Conservation (phyloP, 2,888 invertebrate species). For the Troilus luridus region DNA sequence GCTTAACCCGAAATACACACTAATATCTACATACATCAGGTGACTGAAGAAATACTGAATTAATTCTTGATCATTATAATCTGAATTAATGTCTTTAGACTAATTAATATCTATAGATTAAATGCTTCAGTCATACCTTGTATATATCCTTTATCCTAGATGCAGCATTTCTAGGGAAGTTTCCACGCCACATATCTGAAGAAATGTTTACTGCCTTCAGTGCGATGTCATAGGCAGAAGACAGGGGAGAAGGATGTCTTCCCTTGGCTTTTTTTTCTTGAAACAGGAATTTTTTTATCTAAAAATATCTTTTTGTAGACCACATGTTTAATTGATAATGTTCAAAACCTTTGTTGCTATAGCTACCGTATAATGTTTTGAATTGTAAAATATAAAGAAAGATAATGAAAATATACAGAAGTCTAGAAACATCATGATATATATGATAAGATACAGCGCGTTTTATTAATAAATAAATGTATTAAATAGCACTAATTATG, state of each 20-base stretch:
- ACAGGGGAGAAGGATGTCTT: background rate
- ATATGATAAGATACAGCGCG: too few species aligned
- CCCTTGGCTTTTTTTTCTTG: background rate
- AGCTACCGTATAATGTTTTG: background rate
- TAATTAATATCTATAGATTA: background rate
- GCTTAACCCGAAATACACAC: background rate
- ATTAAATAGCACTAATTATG: too few species aligned
- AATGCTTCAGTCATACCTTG: background rate
- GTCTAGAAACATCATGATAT: too few species aligned
- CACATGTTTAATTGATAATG: background rate
- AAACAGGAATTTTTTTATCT: background rate
- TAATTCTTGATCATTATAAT: too few species aligned
- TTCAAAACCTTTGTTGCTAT: background rate
- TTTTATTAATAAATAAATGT: too few species aligned
- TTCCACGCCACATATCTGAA: background rate
- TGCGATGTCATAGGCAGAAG: background rate
- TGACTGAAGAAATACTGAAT: too few species aligned
- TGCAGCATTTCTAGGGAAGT: constrained; percentile 48
- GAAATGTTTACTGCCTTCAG: background rate
- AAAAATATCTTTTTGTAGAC: background rate
- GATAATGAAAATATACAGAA: too few species aligned
- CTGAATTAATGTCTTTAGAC: background rate
- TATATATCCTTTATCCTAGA: background rate
- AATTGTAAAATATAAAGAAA: background rate
- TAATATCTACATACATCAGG: background rate